Percentiles rank a stretch among this genome's conserved stretches.
Evolutionary conservation across 23 tunicate genomes (phyloP).

Genomic region (Ascidia mentula): DNA sequence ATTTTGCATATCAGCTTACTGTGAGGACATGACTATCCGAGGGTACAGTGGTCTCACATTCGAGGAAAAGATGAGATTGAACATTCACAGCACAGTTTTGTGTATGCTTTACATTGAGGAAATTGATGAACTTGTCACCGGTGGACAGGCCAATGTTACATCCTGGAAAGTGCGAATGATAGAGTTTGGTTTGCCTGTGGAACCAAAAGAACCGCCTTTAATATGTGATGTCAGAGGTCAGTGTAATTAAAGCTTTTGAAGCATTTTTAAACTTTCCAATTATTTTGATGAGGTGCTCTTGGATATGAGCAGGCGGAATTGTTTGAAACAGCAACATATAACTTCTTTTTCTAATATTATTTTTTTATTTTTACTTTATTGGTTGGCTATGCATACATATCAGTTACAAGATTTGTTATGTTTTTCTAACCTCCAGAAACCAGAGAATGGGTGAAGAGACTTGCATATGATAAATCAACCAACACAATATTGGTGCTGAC

Average conservation of each 20-base stretch:
- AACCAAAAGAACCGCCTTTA: constrained; percentile 45
- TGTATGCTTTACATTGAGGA: constrained; percentile 65
- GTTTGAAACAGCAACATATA: too few relatives aligned
- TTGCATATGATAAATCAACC: constrained; percentile 39
- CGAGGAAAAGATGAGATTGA: constrained; percentile 49
- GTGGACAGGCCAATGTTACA: constrained; percentile 56
- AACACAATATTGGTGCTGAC: constrained; percentile 48
- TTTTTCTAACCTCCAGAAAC: constrained; percentile 21
- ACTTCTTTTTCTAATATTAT: not conserved
- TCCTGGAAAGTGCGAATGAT: constrained; percentile 51
- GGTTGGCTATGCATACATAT: too few relatives aligned
- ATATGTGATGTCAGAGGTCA: constrained; percentile 48
- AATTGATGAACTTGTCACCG: constrained; percentile 66
- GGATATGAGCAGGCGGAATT: too few relatives aligned
- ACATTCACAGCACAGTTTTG: constrained; percentile 36
- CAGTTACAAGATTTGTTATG: too few relatives aligned
- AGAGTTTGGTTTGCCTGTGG: constrained; percentile 56
- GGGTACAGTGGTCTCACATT: constrained; percentile 48
- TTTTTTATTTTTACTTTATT: too few relatives aligned
- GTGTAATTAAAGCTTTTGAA: too few relatives aligned
- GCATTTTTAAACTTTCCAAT: too few relatives aligned
- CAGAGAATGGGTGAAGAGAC: constrained; percentile 51
- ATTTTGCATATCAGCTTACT: constrained; percentile 42
- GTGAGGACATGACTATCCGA: constrained; percentile 69
- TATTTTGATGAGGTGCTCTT: too few relatives aligned